Conservation (phyloP, 2,113 vertebrate species). For the Tragelaphus imberbis region DNA sequence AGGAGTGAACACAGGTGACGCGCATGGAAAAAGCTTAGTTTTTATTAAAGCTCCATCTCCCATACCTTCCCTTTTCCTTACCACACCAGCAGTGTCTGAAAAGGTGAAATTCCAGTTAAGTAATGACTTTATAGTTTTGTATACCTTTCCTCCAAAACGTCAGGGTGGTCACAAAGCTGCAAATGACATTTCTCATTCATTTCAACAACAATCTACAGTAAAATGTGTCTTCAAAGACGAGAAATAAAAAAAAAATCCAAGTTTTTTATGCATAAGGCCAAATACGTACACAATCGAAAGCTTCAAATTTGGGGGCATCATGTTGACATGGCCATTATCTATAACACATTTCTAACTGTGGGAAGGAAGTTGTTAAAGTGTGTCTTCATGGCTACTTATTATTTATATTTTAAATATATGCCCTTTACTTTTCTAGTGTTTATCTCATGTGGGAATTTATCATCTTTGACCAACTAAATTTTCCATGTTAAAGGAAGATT, state of each 20-base stretch:
- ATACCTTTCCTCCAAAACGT: not conserved
- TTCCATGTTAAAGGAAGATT: not conserved
- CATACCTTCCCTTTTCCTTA: rapidly evolving
- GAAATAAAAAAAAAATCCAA: not conserved
- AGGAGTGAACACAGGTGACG: rapidly evolving
- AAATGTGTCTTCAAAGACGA: not conserved
- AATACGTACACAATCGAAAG: not conserved
- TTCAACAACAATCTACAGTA: not conserved
- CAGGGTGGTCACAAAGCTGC: not conserved
- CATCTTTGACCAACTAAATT: not conserved
- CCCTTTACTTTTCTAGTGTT: not conserved
- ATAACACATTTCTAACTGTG: not conserved
- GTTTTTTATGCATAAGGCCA: not conserved
- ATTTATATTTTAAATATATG: not conserved
- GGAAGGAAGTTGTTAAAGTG: not conserved
- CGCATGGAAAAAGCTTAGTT: rapidly evolving
- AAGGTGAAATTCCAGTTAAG: not conserved
- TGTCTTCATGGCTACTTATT: not conserved
- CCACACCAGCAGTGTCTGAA: not conserved
- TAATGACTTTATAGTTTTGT: not conserved
- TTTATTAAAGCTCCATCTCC: not conserved
- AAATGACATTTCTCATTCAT: not conserved
- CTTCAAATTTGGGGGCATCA: no score
- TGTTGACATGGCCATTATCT: not conserved
- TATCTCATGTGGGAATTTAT: not conserved